Conservation (phyloP, 2,888 invertebrate genomes). For the Stenodema calcarata region DNA sequence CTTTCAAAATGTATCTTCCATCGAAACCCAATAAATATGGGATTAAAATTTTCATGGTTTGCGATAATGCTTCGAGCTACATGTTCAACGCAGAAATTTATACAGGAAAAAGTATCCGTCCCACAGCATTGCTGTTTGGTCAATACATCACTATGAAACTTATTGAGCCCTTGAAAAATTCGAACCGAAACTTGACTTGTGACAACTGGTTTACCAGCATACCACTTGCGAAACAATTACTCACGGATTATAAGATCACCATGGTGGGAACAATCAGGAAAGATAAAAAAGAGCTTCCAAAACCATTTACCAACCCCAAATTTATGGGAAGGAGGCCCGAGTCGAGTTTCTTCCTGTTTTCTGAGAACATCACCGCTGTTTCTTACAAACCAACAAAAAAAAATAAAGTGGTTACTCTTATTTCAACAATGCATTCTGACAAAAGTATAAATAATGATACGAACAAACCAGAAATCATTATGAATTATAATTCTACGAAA, state of each 20-base stretch:
- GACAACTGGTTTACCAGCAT: slow-evolving; percentile 44
- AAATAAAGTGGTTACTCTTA: neutral
- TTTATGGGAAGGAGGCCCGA: neutral
- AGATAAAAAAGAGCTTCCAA: slow-evolving; percentile 58
- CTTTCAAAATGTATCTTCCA: neutral
- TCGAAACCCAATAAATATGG: slow-evolving; percentile 14
- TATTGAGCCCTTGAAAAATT: neutral
- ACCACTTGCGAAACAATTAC: neutral
- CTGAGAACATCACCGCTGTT: neutral
- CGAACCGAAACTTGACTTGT: slow-evolving; percentile 52
- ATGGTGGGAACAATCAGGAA: neutral
- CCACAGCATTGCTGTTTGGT: neutral
- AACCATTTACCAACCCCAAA: slow-evolving; percentile 23
- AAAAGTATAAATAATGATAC: neutral
- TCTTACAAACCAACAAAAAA: slow-evolving; percentile 37
- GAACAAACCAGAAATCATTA: slow-evolving; percentile 53
- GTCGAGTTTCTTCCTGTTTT: slow-evolving; percentile 7
- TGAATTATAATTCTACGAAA: slow-evolving; percentile 58
- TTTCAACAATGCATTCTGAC: neutral
- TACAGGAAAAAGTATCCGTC: neutral
- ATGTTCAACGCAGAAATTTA: slow-evolving; percentile 10
- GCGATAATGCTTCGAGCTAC: neutral
- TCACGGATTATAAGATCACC: slow-evolving; percentile 15
- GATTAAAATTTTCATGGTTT: neutral
- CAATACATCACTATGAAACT: neutral